Evolutionary conservation across 2,797 vertebrate species (phyloP), one percentile per base, ranked within the genome.

Genomic region (Heteromormyrus szaboi): DNA sequence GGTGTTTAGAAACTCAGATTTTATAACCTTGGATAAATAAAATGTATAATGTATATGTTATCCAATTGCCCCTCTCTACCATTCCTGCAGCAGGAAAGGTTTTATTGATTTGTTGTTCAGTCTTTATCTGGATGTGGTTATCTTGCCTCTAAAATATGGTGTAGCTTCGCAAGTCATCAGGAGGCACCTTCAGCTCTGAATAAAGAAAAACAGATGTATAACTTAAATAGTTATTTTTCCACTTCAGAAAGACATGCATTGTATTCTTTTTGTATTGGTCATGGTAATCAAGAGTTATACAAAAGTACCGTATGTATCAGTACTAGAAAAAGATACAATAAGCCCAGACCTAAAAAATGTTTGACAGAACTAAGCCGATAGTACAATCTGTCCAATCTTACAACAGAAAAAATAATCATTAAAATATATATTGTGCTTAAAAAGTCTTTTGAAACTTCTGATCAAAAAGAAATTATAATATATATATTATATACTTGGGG

Each of bases 131-230:
- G 44, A 68, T 48, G 22, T 44, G 8, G 7, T 44, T 83, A 83
- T 83, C 79, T 44, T 83, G 46, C 41, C 33, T 22, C 79, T 83
- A 48, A 83, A 83, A 44, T 83, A 83, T 83, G 44, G 44, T 4
- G 17, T 22, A 25, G 44, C 79, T 83, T 44, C n/a, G 6, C 9
- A 83, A 48, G n/a, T 44, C 22, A 48, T 48, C 44, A 44, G 9
- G 33, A 68, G 79, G 46, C 79, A 83, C 79, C 79, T 83, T 83
- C 79, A 83, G 11, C 33, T 41, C 76, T 81, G 76, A 81, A 48
- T 48, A 83, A 83, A 46, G 12, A 81, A 81, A 79, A 37, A 37
- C 3, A 44, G 25, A 79, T 81, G 41, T 37, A 19, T 41, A 37
- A 7, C 37, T 44, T 44, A 37, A 37, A 37, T 37, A 37, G 19